Evolutionary conservation across 2,113 vertebrate species (phyloP).

Genomic region (Etheostoma cragini): DNA sequence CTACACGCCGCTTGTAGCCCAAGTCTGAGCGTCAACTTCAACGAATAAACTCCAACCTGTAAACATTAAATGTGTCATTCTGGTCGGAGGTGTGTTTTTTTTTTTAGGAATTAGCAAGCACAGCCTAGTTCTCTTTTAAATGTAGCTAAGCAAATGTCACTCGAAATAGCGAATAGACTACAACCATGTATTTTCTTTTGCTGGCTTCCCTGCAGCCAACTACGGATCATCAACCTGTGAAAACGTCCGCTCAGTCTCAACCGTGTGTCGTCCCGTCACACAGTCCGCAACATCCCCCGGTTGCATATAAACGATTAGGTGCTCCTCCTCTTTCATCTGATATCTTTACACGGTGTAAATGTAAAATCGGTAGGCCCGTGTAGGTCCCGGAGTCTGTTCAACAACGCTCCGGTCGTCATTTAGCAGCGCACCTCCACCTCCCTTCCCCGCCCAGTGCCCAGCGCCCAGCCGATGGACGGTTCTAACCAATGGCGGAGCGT

Average conservation of each 20-base stretch:
- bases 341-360: conserved; percentile 31
- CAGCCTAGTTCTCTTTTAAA: conserved; percentile 28
- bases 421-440: conserved; percentile 63
- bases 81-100: conserved; percentile 6
- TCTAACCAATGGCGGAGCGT: conserved; percentile 55
- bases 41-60: conserved; percentile 23
- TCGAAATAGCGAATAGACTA: background rate
- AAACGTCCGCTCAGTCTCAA: conserved; percentile 44
- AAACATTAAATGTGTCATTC: conserved; percentile 39
- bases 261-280: conserved; percentile 27
- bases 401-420: conserved; percentile 62
- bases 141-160: background rate
- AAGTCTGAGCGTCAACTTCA: conserved; percentile 62
- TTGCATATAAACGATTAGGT: conserved; percentile 19
- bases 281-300: conserved; percentile 56
- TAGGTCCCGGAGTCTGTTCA: conserved; percentile 42
- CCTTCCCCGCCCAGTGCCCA: conserved; percentile 26
- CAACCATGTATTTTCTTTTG: conserved; percentile 38
- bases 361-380: conserved; percentile 43
- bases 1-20: conserved; percentile 25
- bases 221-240: conserved; percentile 54
- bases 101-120: conserved; percentile 40
- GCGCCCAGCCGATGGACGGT: conserved; percentile 27
- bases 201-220: conserved; percentile 29
- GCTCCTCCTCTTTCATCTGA: conserved; percentile 56